Percentiles rank a stretch among this genome's conserved stretches.
phyloP scores from a whole-genome alignment of 2,888 invertebrate genomes.

The Tachystola acroxantha region DNA sequence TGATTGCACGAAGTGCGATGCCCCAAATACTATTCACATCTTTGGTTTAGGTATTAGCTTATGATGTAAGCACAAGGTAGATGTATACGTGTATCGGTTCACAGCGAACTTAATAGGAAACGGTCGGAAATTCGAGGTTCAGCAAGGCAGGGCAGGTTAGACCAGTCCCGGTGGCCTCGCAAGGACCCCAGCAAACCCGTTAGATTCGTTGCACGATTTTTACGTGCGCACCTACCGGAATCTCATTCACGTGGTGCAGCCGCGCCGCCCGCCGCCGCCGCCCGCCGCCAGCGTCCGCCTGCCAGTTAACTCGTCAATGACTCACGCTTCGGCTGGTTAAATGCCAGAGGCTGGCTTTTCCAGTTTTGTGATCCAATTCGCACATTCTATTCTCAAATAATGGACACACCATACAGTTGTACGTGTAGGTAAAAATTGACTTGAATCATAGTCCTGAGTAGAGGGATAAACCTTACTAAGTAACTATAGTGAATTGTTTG shows the following conservation, averaged over 20 bases:
- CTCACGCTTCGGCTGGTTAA: slow-evolving; percentile 70
- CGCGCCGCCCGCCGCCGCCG: slow-evolving; percentile 40
- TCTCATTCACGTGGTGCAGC: slow-evolving; percentile 73
- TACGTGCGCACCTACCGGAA: slow-evolving; percentile 78
- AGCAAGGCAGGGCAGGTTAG: slow-evolving; percentile 75
- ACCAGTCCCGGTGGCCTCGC: slow-evolving; percentile 77
- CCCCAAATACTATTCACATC: slow-evolving; percentile 19
- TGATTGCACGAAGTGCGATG: slow-evolving; percentile 31
- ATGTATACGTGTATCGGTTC: slow-evolving; percentile 42
- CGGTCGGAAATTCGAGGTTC: slow-evolving; percentile 72
- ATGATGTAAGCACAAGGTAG: slow-evolving; percentile 39
- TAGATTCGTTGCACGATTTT: slow-evolving; percentile 79
- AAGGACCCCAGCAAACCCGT: slow-evolving; percentile 78
- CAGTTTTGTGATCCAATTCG: slow-evolving; percentile 72
- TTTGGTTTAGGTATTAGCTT: slow-evolving; percentile 21
- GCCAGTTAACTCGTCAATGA: slow-evolving; percentile 76
- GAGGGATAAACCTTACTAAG: too few species aligned
- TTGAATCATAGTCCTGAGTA: too few species aligned
- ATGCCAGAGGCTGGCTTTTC: slow-evolving; percentile 74
- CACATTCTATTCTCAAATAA: slow-evolving; percentile 50
- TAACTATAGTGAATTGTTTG: too few species aligned
- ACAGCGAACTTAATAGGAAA: slow-evolving; percentile 66
- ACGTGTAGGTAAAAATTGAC: too few species aligned
- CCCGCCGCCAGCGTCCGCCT: slow-evolving; percentile 42
- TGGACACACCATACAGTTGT: background rate